Percentiles rank a stretch among this genome's conserved stretches.
These are phyloP conservation scores for human (Homo sapiens) DNA, from an alignment of 2,113 vertebrate species.

Conservation along the genomic window GRCh38 chrY:19151001-19151500, in stretches of 20 bases:
- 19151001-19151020: neutral
- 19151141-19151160: too few species aligned
- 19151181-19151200: neutral
- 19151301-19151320: neutral
- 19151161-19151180: neutral
- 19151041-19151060: too few species aligned
- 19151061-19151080: fast-evolving
- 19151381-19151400: neutral
- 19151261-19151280: neutral
- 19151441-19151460: neutral
- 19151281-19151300: neutral
- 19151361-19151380: neutral
- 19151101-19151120: neutral
- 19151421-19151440: neutral
- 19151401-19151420: neutral
- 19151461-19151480: neutral
- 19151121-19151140: neutral
- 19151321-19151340: too few species aligned
- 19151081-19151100: too few species aligned
- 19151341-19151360: neutral
- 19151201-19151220: too few species aligned
- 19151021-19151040: neutral
- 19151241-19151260: neutral
- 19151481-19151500: neutral
- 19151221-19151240: too few species aligned